Evolutionary conservation across 2,797 vertebrate species (phyloP).

Genomic region (Anas acuta): DNA sequence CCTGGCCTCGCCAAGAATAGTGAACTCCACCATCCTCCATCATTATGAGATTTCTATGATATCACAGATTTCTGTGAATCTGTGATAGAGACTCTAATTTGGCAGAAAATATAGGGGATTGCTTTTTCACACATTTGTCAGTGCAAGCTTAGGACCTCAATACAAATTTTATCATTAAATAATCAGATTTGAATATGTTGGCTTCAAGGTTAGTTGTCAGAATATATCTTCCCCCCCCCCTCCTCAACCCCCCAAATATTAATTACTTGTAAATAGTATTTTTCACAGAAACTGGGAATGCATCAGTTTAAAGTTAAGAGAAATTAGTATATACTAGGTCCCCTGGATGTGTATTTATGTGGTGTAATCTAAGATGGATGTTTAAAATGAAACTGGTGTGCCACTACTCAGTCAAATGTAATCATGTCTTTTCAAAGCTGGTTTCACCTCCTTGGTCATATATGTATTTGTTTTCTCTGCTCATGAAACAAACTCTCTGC

Average conservation of each 20-base stretch:
- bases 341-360: not conserved
- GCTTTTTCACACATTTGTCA: not conserved
- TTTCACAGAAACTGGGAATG: not conserved
- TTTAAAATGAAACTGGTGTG: not conserved
- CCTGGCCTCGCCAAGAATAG: no score
- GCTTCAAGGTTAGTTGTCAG: not conserved
- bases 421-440: not conserved
- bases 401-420: not conserved
- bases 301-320: not conserved
- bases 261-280: not conserved
- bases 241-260: not conserved
- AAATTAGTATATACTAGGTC: not conserved
- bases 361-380: not conserved
- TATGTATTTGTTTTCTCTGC: constrained; percentile 35
- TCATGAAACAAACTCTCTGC: not conserved
- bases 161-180: not conserved
- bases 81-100: not conserved
- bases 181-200: not conserved
- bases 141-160: not conserved
- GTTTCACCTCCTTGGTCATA: constrained; percentile 5
- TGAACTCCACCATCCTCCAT: not conserved
- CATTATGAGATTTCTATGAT: not conserved
- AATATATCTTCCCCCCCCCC: not conserved
- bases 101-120: not conserved
- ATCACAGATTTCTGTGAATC: not conserved